phyloP scores from a whole-genome alignment of 2,888 invertebrate species.

The Zygogramma bicolorata region DNA sequence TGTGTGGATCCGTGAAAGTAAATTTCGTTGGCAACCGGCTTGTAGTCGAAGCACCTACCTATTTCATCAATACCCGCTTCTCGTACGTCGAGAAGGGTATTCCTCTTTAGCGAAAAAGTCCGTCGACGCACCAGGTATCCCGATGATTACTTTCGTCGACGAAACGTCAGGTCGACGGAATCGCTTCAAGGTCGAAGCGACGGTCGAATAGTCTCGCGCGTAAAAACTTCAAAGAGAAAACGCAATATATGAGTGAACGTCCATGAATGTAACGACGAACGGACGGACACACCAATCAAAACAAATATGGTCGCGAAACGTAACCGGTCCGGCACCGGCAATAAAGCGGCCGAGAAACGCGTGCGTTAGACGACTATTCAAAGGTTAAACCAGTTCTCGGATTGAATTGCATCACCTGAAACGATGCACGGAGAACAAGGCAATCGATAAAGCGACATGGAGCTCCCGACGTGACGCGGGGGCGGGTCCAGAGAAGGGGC shows the following conservation, averaged over 20 bases:
- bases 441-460: slow-evolving; percentile 29
- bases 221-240: not conserved
- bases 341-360: slow-evolving; percentile 33
- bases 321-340: slow-evolving; percentile 25
- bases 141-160: not conserved
- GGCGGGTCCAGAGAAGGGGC: not conserved
- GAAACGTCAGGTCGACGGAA: not conserved
- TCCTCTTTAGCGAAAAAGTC: no score
- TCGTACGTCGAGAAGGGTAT: no score
- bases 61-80: no score
- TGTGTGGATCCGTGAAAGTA: no score
- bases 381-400: slow-evolving; percentile 35
- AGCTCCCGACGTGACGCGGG: not conserved
- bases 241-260: not conserved
- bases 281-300: not conserved
- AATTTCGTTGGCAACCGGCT: no score
- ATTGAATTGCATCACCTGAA: slow-evolving; percentile 30
- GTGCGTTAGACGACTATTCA: slow-evolving; percentile 31
- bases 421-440: slow-evolving; percentile 33
- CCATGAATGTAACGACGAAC: not conserved
- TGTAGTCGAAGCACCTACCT: no score
- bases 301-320: slow-evolving; percentile 34
- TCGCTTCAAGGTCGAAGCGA: not conserved
- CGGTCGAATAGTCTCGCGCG: not conserved
- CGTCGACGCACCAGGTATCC: no score